Evolutionary conservation across 2,113 vertebrate species (phyloP), one percentile per base, ranked within the genome.

Genomic region (Clinocottus analis): DNA sequence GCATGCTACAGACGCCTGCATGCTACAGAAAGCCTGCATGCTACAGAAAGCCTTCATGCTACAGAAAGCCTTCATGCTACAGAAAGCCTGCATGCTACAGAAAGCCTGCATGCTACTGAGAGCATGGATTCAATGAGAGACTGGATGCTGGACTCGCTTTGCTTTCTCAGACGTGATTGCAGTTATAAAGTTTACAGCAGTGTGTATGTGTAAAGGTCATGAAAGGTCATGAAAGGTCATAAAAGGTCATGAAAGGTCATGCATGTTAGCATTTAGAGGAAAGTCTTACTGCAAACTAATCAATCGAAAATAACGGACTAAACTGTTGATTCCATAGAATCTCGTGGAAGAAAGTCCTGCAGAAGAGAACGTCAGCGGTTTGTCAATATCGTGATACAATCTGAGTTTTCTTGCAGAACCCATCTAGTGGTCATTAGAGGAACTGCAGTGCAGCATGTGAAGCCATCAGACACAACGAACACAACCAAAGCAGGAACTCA

Each of bases 391-490:
- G 45, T 43, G 17, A 25, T 16, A 7, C 21, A 27, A 4, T 29
- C 8, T 69, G 29, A 49, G 13, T 61, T 49, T 59, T 31, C 35
- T 6, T 7, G 10, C 1, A 43, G 23, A 16, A 23, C 5, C 60
- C 69, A 59, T 71, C 84, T 81, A 51, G 79, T 79, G 82, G 74
- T 23, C 70, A 49, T 43, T 33, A 37, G 29, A 62, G n/a, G 41
- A 76, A 72, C 43, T 58, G 68, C 73, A 73, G 51, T 63, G 39
- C 41, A 53, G 19, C 21, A 37, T 45, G 56, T 58, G 72, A 71
- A 45, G 35, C n/a, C 60, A 67, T 69, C 65, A 66, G 27, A 5
- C 12, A 29, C 31, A 76, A 58, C 55, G 47, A 68, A 47, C 66
- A 45, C 49, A 23, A 83, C 61, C 67, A 14, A 60, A 59, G n/a